phyloP scores from a whole-genome alignment of 2,888 invertebrate species.

The Caenorhabditis plicata region DNA sequence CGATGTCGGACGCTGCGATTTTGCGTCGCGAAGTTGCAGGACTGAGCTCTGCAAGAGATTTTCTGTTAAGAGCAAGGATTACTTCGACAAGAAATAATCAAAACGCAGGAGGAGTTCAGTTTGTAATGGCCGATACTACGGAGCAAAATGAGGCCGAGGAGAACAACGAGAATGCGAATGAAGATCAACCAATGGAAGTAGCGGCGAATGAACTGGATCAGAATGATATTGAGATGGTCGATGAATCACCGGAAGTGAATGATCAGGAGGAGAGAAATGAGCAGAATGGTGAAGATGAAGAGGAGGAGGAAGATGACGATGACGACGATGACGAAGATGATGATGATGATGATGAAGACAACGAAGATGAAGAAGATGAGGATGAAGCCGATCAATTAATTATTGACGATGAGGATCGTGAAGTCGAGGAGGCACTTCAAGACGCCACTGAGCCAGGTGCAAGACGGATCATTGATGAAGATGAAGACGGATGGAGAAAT shows the following conservation, averaged over 20 bases:
- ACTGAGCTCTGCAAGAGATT: constrained; percentile 1
- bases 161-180: constrained; percentile 38
- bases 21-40: constrained; percentile 1
- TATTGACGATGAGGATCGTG: constrained; percentile 15
- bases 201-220: constrained; percentile 53
- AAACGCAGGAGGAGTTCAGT: background rate
- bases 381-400: constrained; percentile 32
- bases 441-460: background rate
- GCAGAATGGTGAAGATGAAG: constrained; percentile 25
- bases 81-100: too few species aligned
- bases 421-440: background rate
- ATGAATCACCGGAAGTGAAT: background rate
- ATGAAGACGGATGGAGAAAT: too few species aligned
- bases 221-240: constrained; percentile 35
- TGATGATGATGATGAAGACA: constrained; percentile 41
- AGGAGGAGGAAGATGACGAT: constrained; percentile 9
- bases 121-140: constrained; percentile 35
- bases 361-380: constrained; percentile 40
- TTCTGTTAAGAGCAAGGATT: too few species aligned
- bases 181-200: constrained; percentile 36
- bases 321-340: constrained; percentile 30
- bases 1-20: constrained; percentile 2
- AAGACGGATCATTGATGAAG: background rate
- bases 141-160: constrained; percentile 61
- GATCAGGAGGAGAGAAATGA: constrained; percentile 11